Percentiles rank a stretch among this genome's conserved stretches.
These are phyloP conservation scores for Caranx ignobilis DNA, from an alignment of 2,113 vertebrate genomes.

Conservation along the genomic window DNA sequence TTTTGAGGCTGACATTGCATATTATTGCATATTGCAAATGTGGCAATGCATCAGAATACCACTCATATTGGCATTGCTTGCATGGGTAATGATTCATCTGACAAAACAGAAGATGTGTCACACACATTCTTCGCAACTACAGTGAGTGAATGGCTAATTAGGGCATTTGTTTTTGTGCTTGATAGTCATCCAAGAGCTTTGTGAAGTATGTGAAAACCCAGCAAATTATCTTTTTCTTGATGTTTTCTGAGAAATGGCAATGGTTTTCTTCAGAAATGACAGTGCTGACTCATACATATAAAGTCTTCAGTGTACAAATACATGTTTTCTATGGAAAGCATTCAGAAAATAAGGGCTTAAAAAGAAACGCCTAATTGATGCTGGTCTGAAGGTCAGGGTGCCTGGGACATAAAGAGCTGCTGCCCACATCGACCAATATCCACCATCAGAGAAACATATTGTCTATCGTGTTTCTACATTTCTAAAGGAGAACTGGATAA, in stretches of 20 bases:
- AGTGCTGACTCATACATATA: background rate
- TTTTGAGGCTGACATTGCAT: slow-evolving; percentile 13
- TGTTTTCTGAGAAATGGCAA: background rate
- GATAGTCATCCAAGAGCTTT: slow-evolving; percentile 19
- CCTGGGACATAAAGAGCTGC: background rate
- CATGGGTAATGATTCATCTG: slow-evolving; percentile 19
- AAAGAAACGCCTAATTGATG: no score
- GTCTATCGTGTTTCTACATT: background rate
- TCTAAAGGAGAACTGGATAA: slow-evolving; percentile 25
- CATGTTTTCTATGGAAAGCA: background rate
- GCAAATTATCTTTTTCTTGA: slow-evolving; percentile 2
- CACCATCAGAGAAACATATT: background rate
- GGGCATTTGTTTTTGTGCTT: slow-evolving; percentile 17
- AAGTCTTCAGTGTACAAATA: background rate
- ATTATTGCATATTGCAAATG: slow-evolving; percentile 1
- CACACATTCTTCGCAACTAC: background rate
- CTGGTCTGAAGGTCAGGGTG: background rate
- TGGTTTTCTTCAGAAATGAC: slow-evolving; percentile 8
- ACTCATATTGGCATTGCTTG: slow-evolving; percentile 6
- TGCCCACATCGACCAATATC: slow-evolving; percentile 11
- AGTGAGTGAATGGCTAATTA: slow-evolving; percentile 15
- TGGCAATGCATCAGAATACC: background rate
- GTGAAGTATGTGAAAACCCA: background rate
- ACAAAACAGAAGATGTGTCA: background rate
- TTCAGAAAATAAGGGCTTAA: no score